phyloP scores from a whole-genome alignment of 2,113 vertebrate species.

The Gnathonemus echidnorhynchus region DNA sequence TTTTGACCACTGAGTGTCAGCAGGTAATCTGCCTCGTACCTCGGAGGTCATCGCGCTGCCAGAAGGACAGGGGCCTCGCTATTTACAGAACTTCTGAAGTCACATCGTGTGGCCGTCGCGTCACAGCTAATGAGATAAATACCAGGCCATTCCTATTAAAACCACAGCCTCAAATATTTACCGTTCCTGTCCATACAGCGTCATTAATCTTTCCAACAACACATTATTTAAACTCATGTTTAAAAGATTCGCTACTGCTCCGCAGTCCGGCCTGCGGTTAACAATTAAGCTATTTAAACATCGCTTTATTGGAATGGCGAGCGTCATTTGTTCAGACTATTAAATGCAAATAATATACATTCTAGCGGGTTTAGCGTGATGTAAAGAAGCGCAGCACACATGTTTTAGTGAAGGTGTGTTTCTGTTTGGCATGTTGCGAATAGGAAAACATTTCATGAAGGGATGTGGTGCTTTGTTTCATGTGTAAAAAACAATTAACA shows the following conservation, averaged over 20 bases:
- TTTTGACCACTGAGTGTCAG: constrained; percentile 3
- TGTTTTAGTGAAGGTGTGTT: not conserved
- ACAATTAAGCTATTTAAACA: constrained; percentile 11
- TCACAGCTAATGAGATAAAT: constrained; percentile 42
- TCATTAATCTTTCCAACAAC: constrained; percentile 38
- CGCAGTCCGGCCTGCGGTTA: not conserved
- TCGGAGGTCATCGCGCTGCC: constrained; percentile 40
- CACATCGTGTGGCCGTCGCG: constrained; percentile 34
- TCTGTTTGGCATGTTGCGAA: not conserved
- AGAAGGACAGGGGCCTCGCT: constrained; percentile 24
- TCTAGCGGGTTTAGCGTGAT: not conserved
- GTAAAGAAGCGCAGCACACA: not conserved
- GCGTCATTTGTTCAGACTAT: constrained; percentile 6
- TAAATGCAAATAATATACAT: constrained; percentile 8
- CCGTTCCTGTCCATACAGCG: constrained; percentile 37
- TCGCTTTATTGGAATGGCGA: not conserved
- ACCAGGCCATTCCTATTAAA: constrained; percentile 39
- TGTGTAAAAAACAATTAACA: not conserved
- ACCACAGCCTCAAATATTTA: constrained; percentile 42
- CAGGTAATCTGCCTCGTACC: constrained; percentile 33
- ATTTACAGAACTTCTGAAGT: constrained; percentile 42
- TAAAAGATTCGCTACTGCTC: constrained; percentile 30
- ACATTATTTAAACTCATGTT: constrained; percentile 35
- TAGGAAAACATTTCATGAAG: not conserved
- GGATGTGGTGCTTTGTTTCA: not conserved